Conservation (phyloP, 2,797 vertebrate genomes). For the Holocentrus rufus region DNA sequence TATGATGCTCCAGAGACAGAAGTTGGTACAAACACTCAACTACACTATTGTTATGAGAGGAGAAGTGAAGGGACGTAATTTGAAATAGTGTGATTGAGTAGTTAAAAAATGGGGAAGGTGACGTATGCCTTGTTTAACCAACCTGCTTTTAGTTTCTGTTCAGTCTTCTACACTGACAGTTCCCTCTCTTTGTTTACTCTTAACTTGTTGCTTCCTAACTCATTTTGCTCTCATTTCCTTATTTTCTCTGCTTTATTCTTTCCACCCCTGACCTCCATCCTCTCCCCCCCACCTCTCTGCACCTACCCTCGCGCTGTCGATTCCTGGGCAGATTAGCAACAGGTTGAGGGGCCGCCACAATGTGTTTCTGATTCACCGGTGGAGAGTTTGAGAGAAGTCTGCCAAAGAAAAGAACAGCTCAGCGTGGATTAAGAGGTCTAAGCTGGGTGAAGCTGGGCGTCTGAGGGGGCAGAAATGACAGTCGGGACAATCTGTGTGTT, state of each 20-base stretch:
- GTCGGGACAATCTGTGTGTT: constrained; percentile 70
- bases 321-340: constrained; percentile 11
- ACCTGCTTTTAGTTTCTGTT: not conserved
- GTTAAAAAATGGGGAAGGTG: not conserved
- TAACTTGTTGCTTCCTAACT: constrained; percentile 4
- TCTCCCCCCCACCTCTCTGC: not conserved
- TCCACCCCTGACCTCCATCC: constrained; percentile 37
- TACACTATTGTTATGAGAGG: no score
- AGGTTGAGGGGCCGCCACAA: constrained; percentile 33
- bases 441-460: constrained; percentile 72
- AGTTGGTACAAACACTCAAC: no score
- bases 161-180: not conserved
- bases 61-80: not conserved
- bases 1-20: no score
- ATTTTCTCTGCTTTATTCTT: constrained; percentile 34
- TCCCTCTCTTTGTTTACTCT: constrained; percentile 8
- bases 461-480: constrained; percentile 56
- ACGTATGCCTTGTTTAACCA: constrained; percentile 9
- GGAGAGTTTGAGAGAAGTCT: constrained; percentile 53
- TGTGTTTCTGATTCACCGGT: constrained; percentile 45
- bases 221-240: constrained; percentile 31
- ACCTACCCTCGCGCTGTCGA: not conserved
- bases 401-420: constrained; percentile 75
- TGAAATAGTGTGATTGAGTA: not conserved
- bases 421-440: constrained; percentile 76